Evolutionary conservation across 2,113 vertebrate genomes (phyloP).

Genomic region (Coryphaenoides rupestris): DNA sequence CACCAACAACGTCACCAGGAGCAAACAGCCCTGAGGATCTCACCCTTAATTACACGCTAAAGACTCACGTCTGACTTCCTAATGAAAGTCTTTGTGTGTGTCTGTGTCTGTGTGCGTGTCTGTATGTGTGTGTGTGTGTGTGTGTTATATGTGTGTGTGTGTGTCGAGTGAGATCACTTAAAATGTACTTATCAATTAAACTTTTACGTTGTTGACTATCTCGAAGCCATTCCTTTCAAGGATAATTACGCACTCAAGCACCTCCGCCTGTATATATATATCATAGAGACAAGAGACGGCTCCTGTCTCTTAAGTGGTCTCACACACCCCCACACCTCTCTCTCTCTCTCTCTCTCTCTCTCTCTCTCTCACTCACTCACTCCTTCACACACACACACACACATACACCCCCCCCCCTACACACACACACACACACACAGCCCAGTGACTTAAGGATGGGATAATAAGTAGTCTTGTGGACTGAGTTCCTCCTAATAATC

Average conservation of each 20-base stretch:
- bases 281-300: too few relatives aligned
- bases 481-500: too few relatives aligned
- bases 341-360: too few relatives aligned
- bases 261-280: conserved; percentile 5
- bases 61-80: conserved; percentile 6
- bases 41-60: conserved; percentile 27
- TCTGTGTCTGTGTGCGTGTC: not conserved
- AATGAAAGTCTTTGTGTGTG: conserved; percentile 16
- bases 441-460: too few relatives aligned
- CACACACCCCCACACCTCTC: too few relatives aligned
- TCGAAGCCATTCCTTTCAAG: conserved; percentile 33
- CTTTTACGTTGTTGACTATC: conserved; percentile 38
- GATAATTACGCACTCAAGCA: conserved; percentile 42
- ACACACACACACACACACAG: too few relatives aligned
- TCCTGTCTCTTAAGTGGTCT: too few relatives aligned
- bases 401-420: too few relatives aligned
- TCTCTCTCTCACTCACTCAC: too few relatives aligned
- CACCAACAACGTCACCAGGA: not conserved
- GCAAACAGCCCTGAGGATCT: conserved; percentile 3
- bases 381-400: too few relatives aligned
- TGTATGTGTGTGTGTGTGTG: conserved; percentile 11
- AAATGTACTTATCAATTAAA: conserved; percentile 42
- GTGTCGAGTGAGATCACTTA: conserved; percentile 19
- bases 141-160: not conserved
- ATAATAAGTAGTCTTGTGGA: too few relatives aligned